Conservation (phyloP, 2,797 vertebrate species). For the Sciurus carolinensis region DNA sequence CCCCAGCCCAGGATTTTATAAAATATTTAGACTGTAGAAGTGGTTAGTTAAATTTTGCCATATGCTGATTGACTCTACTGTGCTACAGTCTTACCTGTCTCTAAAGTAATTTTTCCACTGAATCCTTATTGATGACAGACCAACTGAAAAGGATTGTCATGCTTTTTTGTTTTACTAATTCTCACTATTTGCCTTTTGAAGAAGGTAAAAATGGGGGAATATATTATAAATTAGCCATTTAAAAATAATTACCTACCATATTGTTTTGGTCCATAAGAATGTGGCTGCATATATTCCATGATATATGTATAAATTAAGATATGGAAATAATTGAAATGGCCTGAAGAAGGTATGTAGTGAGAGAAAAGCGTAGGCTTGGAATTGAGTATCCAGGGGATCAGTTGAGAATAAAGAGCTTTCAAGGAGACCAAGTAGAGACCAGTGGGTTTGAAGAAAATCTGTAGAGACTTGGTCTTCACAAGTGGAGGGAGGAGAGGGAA, state of each 20-base stretch:
- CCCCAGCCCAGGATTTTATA: not conserved
- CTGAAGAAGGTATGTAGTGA: not conserved
- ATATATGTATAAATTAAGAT: not conserved
- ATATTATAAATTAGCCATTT: constrained; percentile 44
- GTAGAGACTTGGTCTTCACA: constrained; percentile 12
- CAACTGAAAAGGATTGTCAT: constrained; percentile 3
- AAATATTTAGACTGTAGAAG: not conserved
- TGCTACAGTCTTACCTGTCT: constrained; percentile 33
- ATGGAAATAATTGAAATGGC: constrained; percentile 26
- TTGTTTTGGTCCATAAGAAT: not conserved
- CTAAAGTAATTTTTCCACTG: constrained; percentile 1
- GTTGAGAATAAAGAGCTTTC: constrained; percentile 20
- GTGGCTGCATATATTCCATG: not conserved
- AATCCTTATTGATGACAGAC: constrained; percentile 11
- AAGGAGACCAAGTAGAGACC: not conserved
- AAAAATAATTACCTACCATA: constrained; percentile 24
- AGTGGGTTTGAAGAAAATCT: constrained; percentile 3
- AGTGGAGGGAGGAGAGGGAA: not conserved
- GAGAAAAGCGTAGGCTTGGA: constrained; percentile 3
- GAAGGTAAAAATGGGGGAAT: constrained; percentile 13
- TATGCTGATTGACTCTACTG: not conserved
- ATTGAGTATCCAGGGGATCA: not conserved
- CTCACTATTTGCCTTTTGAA: constrained; percentile 13
- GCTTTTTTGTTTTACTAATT: constrained; percentile 38
- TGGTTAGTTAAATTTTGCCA: not conserved